phyloP scores from a whole-genome alignment of 2,888 invertebrate species.

The Trachelus stipa region DNA sequence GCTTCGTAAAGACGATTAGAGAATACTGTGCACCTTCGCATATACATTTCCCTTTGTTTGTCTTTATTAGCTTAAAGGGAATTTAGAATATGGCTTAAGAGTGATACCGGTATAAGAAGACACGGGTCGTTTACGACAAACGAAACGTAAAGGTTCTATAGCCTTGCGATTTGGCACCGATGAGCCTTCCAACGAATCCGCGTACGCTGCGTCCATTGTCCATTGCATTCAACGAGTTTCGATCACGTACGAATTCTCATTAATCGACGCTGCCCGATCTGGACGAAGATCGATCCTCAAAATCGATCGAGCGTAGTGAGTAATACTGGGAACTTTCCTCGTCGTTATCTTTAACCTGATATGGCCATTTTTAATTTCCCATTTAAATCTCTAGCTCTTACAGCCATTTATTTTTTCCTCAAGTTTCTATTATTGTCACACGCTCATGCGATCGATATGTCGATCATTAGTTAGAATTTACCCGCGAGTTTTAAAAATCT shows the following conservation, averaged over 20 bases:
- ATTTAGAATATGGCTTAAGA: slow-evolving; percentile 4
- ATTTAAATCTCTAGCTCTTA: background rate
- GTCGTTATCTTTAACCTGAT: background rate
- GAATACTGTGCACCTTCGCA: background rate
- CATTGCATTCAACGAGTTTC: background rate
- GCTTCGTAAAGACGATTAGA: background rate
- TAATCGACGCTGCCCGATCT: background rate
- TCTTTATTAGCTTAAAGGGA: background rate
- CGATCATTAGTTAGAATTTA: background rate
- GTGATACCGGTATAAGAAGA: background rate
- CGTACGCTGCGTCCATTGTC: background rate
- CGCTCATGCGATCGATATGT: background rate
- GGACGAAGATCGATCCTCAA: background rate
- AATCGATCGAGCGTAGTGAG: background rate
- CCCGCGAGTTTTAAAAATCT: background rate
- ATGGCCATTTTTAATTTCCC: background rate
- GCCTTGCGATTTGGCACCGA: background rate
- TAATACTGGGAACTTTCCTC: background rate
- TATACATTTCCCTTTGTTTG: background rate
- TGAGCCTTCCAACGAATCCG: background rate
- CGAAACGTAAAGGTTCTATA: background rate
- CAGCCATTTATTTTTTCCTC: background rate
- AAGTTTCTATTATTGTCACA: background rate
- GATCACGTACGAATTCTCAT: background rate
- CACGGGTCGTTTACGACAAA: background rate